Evolutionary conservation across 2,797 vertebrate genomes (phyloP).

Genomic region (Sus cebifrons): DNA sequence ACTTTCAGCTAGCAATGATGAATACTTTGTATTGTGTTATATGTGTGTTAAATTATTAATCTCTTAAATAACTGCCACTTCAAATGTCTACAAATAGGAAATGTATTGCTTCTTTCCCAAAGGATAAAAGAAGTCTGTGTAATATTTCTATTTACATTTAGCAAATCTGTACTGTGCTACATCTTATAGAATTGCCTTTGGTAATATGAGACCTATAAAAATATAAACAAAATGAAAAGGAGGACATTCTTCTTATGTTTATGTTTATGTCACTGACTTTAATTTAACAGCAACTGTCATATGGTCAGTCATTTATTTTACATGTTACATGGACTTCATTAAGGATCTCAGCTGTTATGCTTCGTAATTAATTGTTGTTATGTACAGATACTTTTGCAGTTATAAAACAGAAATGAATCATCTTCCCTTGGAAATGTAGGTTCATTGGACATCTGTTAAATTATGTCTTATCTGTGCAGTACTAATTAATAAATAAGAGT

Average conservation of each 20-base stretch:
- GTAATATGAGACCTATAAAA: constrained; percentile 31
- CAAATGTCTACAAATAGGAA: constrained; percentile 63
- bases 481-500: constrained; percentile 72
- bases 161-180: constrained; percentile 59
- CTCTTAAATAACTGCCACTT: constrained; percentile 69
- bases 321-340: constrained; percentile 50
- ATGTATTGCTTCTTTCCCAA: constrained; percentile 71
- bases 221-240: constrained; percentile 9
- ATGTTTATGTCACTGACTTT: constrained; percentile 49
- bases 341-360: constrained; percentile 66
- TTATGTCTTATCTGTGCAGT: constrained; percentile 7
- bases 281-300: constrained; percentile 44
- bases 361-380: constrained; percentile 51
- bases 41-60: constrained; percentile 61
- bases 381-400: constrained; percentile 59
- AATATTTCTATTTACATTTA: constrained; percentile 72
- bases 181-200: constrained; percentile 44
- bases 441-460: constrained; percentile 60
- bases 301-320: constrained; percentile 58
- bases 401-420: constrained; percentile 72
- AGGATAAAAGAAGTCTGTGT: constrained; percentile 48
- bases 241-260: constrained; percentile 27
- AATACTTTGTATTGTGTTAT: constrained; percentile 35
- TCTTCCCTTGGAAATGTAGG: constrained; percentile 62
- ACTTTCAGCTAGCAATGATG: constrained; percentile 70